Base-by-base conservation (phyloP, 2,113 vertebrate genomes). In the Vulpes lagopus region DNA sequence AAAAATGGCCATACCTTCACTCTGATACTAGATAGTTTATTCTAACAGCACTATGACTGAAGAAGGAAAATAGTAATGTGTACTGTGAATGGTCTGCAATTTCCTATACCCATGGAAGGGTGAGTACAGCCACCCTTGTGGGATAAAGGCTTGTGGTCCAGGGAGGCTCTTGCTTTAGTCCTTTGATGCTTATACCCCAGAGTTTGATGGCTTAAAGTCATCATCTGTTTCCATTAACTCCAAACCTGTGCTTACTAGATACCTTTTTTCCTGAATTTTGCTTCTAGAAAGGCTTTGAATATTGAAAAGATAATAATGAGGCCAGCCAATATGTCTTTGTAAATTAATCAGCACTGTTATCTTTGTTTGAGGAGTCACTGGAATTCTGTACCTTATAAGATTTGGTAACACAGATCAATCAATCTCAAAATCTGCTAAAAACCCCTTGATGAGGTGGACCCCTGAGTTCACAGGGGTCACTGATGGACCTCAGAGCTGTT, bases 371-470 rank as follows among this genome's bases (percentile, higher is more conserved):
- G 64, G 15, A 69, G 11, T 15, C 38, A 17, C 27, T 92, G 65
- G 79, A 81, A 92, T 89, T 91, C n/a, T 55, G 27, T 85, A 25
- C 79, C 38, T 84, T 64, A 25, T 85, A 60, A 67, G 57, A 51
- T 91, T 83, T 93, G 51, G 8, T 83, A 82, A 83, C 32, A n/a
- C 15, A 73, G 81, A 71, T 20, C 43, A 92, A 7, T 64, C 9
- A 55, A 2, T 78, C 30, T 82, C 79, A 96, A 89, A 96, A 86
- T 81, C 14, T 92, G n/a, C 35, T 82, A 60, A 65, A 67, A 74
- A 78, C 11, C n/a, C 35, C 43, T 89, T 76, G 16, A 65, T 30
- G n/a, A 92, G 30, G 7, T 35, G 5, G 53, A 92, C 0, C 1
- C 22, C 60, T 71, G 73, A 59, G 23, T 6, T 53, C 12, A n/a